Evolutionary conservation across 2,797 vertebrate genomes (phyloP), one percentile per base, ranked within the genome.

Genomic region (Chiroxiphia lanceolata): DNA sequence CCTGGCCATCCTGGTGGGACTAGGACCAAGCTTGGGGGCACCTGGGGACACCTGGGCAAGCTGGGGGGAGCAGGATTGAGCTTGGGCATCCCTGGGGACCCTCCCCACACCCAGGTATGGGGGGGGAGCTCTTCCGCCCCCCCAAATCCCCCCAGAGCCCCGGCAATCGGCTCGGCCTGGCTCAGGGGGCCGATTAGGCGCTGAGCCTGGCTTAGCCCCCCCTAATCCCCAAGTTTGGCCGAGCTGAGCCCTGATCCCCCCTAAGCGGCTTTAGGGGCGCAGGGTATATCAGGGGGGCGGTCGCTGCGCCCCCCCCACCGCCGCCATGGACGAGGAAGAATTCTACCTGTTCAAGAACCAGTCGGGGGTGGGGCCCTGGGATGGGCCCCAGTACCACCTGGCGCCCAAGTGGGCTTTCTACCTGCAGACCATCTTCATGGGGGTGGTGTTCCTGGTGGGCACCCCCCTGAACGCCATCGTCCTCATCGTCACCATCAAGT

Each of bases 331-430:
- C 1, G 97, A 98, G 11, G 98, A 99, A 9, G 95, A 98, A 15
- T 98, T 98, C 72, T 98, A 98, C 91, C 96, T 99, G 64, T 98
- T 98, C 25, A 97, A 98, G 93, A 99, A 99, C 96, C 83, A 92
- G 74, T 98, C 98, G 3, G 95, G 95, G 1, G 79, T 98, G 91
- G 95, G 96, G 19, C 98, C 98, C 11, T 99, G 98, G 63, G 98
- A 98, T 51, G 98, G 98, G 3, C 98, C 98, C 68, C 98, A 98
- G 92, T 98, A 98, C 22, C 98, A 99, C 96, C 96, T 98, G 13
- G 98, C 98, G 13, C 98, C 98, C 4, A 42, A 15, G 9, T 99
- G 98, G 98, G 98, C 91, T 18, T 98, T 98, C 93, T 92, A 96
- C 94, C 97, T 98, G 48, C 98, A 99, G 95, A 97, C 98, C 8